Base-by-base conservation (phyloP, 2,797 vertebrate species). In the Typhlichthys eigenmanni region DNA sequence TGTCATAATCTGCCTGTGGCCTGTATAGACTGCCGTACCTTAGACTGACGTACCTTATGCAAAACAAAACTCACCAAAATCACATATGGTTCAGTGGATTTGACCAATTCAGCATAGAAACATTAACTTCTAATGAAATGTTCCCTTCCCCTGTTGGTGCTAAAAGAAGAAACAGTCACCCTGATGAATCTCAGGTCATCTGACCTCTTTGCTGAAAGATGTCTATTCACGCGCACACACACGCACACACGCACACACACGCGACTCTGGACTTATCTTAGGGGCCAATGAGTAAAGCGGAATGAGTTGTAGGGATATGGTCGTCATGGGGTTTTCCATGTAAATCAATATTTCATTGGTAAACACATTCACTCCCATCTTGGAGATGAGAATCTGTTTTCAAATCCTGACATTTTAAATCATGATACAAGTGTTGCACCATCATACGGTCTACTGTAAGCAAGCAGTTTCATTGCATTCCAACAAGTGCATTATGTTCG, bases 121-220 rank as follows among this genome's bases (percentile, higher is more conserved):
- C 62, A 43, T 12, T 48, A 13, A 32, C 1, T 75, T 61, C 64
- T 68, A 63, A 62, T 71, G 45, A 75, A 69, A 46, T 3, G 14
- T 55, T 29, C 17, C 8, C 53, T 58, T 72, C 71, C 72, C 61
- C 47, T 57, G 56, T 48, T 61, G 76, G 46, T 60, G 68, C 69
- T 68, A 63, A 69, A 80, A 71, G 59, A 74, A 62, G 70, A 47
- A 38, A 1, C 52, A 59, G 57, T 70, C 64, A 65, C 57, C 49
- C 59, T 45, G 50, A 48, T 50, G 48, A 43, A 47, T 49, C 69
- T 83, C 56, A 60, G 68, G 62, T 84, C 66, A 73, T 74, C 74
- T 82, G 83, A 83, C 84, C 81, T 86, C 71, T 51, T 87, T 84
- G 80, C 74, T 72, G 71, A 71, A 68, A 16, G 56, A 76, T 55